Conservation (phyloP, 2,797 vertebrate genomes). For the Acanthurus lineatus region DNA sequence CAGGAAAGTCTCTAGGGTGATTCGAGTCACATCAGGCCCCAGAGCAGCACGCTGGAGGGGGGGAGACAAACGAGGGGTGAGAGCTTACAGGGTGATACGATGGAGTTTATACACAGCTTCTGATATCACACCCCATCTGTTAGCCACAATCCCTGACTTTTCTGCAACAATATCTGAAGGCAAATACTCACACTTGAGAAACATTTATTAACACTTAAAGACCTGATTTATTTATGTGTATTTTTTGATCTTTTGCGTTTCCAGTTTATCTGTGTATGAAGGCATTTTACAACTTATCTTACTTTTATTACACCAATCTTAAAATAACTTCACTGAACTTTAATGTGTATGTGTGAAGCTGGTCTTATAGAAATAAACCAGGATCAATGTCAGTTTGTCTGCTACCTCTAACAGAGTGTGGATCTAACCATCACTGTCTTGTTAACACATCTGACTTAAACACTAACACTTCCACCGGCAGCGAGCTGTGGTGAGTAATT, state of each 20-base stretch:
- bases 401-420: neutral
- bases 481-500: neutral
- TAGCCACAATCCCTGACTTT: neutral
- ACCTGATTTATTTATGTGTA: too few species aligned
- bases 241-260: neutral
- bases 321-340: too few species aligned
- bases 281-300: neutral
- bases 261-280: neutral
- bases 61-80: constrained; percentile 4
- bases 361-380: neutral
- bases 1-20: constrained; percentile 98
- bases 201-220: too few species aligned
- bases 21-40: constrained; percentile 94
- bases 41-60: constrained; percentile 90
- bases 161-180: neutral
- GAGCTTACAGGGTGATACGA: neutral
- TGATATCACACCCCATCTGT: neutral
- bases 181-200: neutral
- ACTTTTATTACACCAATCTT: neutral
- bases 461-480: neutral
- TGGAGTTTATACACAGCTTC: neutral
- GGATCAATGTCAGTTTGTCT: neutral
- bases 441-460: neutral
- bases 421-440: neutral
- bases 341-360: neutral